These are phyloP conservation scores for Poecilia latipinna DNA, from an alignment of 2,113 vertebrate species.

Conservation along the genomic window DNA sequence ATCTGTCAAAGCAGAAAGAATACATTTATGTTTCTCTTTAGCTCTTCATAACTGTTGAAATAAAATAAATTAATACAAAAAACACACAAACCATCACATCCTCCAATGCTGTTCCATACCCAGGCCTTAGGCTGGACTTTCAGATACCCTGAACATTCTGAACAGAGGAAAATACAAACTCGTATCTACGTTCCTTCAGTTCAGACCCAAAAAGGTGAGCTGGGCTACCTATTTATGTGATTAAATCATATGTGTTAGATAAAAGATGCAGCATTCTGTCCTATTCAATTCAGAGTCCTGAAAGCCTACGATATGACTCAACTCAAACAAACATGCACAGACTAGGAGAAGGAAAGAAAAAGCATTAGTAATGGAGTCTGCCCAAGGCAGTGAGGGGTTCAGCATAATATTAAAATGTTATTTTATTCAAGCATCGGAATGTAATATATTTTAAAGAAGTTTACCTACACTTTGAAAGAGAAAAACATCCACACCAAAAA, in stretches of 20 bases:
- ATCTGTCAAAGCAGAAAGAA: background rate
- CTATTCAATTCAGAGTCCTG: constrained; percentile 38
- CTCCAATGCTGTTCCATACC: constrained; percentile 24
- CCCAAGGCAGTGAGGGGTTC: constrained; percentile 35
- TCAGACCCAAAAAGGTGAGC: constrained; percentile 34
- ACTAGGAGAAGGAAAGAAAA: constrained; percentile 24
- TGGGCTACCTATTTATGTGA: constrained; percentile 55
- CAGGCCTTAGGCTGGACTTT: constrained; percentile 13
- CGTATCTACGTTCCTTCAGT: constrained; percentile 2
- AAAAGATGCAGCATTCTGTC: constrained; percentile 57
- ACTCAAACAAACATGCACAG: constrained; percentile 20
- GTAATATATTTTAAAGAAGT: constrained; percentile 3
- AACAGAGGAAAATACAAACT: constrained; percentile 16
- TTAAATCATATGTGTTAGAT: constrained; percentile 63
- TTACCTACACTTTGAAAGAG: background rate
- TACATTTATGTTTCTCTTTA: background rate
- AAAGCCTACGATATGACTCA: constrained; percentile 50
- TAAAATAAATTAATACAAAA: background rate
- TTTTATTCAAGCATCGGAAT: constrained; percentile 14
- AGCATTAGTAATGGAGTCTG: constrained; percentile 34
- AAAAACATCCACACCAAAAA: background rate
- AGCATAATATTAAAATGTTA: constrained; percentile 32
- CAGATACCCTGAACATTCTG: constrained; percentile 20
- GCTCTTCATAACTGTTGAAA: background rate
- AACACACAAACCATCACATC: constrained; percentile 15